A percentile compares a stretch with the other conserved stretches of the same genome.
These are phyloP conservation scores for Spisula subtruncata DNA, from an alignment of 2,888 invertebrate species.

Conservation along the genomic window DNA sequence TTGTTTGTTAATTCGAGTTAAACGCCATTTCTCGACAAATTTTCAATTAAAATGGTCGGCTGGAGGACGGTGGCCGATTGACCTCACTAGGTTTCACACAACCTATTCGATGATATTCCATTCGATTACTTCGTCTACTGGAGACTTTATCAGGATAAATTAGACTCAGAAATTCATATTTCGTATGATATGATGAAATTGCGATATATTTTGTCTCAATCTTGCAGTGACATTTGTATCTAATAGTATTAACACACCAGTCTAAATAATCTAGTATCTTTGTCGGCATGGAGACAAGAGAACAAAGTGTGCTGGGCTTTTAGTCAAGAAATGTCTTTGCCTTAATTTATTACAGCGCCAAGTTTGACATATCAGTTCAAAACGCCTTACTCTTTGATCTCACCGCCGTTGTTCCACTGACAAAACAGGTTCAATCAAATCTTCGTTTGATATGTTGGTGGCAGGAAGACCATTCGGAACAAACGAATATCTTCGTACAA, in stretches of 20 bases:
- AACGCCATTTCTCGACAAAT: no score
- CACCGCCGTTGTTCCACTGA: conserved; percentile 48
- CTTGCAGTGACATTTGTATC: conserved; percentile 1
- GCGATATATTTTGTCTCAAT: neutral
- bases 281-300: neutral
- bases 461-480: conserved; percentile 62
- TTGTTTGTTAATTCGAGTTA: no score
- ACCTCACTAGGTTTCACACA: no score
- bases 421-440: conserved; percentile 72
- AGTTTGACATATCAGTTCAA: conserved; percentile 55
- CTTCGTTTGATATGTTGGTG: conserved; percentile 65
- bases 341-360: conserved; percentile 52
- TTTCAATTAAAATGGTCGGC: no score
- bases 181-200: conserved; percentile 13
- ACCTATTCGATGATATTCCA: no score
- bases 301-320: conserved; percentile 15
- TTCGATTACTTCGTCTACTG: neutral
- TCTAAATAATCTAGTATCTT: conserved; percentile 28
- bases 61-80: no score
- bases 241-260: conserved; percentile 10
- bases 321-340: conserved; percentile 24
- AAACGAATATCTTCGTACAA: conserved; percentile 70
- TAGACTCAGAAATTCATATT: neutral
- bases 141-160: neutral
- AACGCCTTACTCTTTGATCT: conserved; percentile 46